Conservation (phyloP, 2,113 vertebrate species). For the Oncorhynchus kisutch region DNA sequence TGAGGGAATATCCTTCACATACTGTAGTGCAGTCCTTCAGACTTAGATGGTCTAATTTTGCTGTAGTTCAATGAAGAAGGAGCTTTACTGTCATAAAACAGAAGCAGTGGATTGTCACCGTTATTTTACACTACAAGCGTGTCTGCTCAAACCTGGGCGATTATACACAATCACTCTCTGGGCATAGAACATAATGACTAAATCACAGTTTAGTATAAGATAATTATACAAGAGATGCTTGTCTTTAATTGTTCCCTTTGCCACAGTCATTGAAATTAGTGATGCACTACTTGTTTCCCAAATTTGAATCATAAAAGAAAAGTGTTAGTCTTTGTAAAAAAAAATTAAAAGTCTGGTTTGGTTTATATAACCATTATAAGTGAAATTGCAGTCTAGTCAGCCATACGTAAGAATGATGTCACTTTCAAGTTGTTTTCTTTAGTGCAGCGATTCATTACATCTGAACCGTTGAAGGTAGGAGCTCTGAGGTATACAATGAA, state of each 20-base stretch:
- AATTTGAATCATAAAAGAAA: background rate
- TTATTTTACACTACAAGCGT: background rate
- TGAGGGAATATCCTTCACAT: background rate
- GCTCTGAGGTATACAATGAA: constrained; percentile 24
- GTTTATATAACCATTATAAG: background rate
- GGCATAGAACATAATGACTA: background rate
- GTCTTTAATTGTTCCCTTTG: background rate
- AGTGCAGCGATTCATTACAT: constrained; percentile 11
- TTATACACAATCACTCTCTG: background rate
- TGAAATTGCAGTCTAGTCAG: constrained; percentile 16
- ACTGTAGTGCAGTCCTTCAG: background rate
- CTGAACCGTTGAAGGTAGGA: constrained; percentile 23
- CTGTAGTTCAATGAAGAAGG: background rate
- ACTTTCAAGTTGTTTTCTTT: background rate
- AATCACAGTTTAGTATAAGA: background rate
- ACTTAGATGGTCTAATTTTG: background rate
- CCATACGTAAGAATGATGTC: constrained; percentile 4
- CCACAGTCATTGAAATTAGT: background rate
- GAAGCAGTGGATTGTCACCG: background rate
- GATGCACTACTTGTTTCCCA: background rate
- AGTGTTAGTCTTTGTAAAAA: background rate
- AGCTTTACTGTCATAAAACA: background rate
- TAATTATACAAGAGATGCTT: background rate
- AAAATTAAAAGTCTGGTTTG: background rate
- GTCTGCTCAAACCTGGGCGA: background rate